A percentile compares a stretch with the other conserved stretches of the same genome.
Evolutionary conservation across 1,140 invertebrate species (phyloP).

Genomic region (Brachionus paranguensis): DNA sequence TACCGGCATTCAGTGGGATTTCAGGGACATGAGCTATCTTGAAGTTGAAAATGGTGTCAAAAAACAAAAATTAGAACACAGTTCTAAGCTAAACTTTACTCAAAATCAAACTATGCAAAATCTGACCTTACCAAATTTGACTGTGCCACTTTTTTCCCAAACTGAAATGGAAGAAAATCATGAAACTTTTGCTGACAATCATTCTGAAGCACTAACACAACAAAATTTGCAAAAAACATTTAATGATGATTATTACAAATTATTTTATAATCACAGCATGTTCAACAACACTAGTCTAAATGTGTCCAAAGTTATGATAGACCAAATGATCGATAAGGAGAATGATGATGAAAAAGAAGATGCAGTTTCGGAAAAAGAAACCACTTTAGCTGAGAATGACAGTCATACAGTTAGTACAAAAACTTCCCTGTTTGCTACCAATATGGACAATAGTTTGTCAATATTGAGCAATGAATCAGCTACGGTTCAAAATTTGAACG

Average conservation of each 20-base stretch:
- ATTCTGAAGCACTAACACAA: neutral
- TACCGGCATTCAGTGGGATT: constrained; percentile 6
- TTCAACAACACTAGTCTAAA: constrained; percentile 11
- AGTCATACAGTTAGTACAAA: neutral
- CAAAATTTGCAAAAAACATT: neutral
- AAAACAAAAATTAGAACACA: neutral
- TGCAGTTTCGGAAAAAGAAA: neutral
- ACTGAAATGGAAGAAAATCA: neutral
- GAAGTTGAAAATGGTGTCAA: neutral
- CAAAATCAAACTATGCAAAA: neutral
- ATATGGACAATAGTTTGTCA: neutral
- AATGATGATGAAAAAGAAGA: neutral
- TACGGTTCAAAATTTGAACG: constrained; percentile 3
- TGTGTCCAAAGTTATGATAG: constrained; percentile 1
- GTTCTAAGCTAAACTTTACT: neutral
- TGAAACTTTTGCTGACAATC: neutral
- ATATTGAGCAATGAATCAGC: neutral
- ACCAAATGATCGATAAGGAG: neutral
- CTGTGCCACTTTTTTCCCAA: neutral
- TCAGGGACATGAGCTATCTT: neutral
- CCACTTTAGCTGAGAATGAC: neutral
- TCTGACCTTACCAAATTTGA: neutral
- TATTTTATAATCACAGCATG: neutral
- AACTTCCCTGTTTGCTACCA: neutral
- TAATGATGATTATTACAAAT: constrained; percentile 19